Base-by-base conservation (phyloP, 2,888 invertebrate species). In the Dryocosmus kuriphilus region DNA sequence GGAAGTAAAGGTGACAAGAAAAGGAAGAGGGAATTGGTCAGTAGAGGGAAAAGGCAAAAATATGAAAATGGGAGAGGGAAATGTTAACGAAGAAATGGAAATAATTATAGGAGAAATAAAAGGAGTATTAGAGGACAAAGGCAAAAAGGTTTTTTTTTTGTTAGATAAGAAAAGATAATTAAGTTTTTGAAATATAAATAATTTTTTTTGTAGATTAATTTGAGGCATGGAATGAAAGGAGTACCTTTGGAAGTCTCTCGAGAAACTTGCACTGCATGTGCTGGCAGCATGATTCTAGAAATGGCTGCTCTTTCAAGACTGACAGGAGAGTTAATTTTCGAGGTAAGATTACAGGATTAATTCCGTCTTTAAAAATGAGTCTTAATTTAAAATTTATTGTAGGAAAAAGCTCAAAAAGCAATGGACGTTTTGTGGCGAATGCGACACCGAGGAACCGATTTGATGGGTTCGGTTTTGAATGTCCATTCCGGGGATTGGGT, bases 401-500 rank as follows among this genome's bases (percentile, higher is more conserved):
- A 94, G 94, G 96, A 97, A 87, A 98, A 98, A 90, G 98, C 99
- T 0, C 97, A 97, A 87, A 95, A 96, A 87, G 97, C 99, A 0
- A 98, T 99, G 98, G 98, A 99, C 90, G 96, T 97, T 77, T 92
- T 99, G 62, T 99, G 99, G 99, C 95, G 96, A 89, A 95, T 98
- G 91, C 93, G 99, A 51, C 98, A 99, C 92, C 94, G 97, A 51
- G 95, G 95, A 79, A 95, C 97, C 3, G 98, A 99, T 92, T 93
- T 99, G 11, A 98, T 99, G 96, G 99, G 99, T 6, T 98, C 98
- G 0, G 98, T 99, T 8, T 94, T 99, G 75, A 98, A 99, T 92
- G 96, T 99, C n/a, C 97, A 99, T 91, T 98, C 97, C 3, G 99
- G 99, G 0, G 98, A 99, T 92, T 99, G 99, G 99, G 96, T 99